These are phyloP conservation scores for Hycleus cichorii DNA, from an alignment of 1,140 invertebrate species.

Conservation along the genomic window DNA sequence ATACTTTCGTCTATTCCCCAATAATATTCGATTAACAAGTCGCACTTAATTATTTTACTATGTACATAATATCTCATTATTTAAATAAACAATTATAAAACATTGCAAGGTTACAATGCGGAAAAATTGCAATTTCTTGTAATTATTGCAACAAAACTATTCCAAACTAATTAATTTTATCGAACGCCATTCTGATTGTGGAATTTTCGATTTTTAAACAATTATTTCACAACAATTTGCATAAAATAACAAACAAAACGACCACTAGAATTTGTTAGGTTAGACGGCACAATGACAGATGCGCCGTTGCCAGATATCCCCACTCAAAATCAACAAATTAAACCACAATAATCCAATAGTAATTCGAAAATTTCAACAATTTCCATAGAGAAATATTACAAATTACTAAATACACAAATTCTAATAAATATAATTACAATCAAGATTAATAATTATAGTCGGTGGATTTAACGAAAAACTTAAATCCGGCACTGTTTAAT, in stretches of 20 bases:
- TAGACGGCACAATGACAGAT: neutral
- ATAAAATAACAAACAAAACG: conserved; percentile 6
- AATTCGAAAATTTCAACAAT: too few relatives aligned
- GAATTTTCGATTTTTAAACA: neutral
- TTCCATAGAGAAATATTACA: too few relatives aligned
- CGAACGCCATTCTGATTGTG: neutral
- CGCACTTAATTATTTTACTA: neutral
- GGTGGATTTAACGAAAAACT: too few relatives aligned
- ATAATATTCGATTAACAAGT: neutral
- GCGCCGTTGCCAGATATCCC: neutral
- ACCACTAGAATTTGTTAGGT: neutral
- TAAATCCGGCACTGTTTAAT: too few relatives aligned
- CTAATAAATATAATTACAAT: too few relatives aligned
- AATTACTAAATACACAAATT: too few relatives aligned
- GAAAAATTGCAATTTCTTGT: too few relatives aligned
- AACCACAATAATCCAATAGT: too few relatives aligned
- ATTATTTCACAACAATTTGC: neutral
- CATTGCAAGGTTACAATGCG: neutral
- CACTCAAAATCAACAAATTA: too few relatives aligned
- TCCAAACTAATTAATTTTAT: neutral
- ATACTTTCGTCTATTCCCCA: too few relatives aligned
- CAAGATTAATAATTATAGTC: too few relatives aligned
- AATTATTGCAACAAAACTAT: too few relatives aligned
- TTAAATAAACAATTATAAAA: conserved; percentile 11
- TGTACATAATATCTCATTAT: conserved; percentile 18